A percentile compares a stretch with the other conserved stretches of the same genome.
Evolutionary conservation across 2,888 invertebrate genomes (phyloP).

Genomic region (Tenthredo mesomela): DNA sequence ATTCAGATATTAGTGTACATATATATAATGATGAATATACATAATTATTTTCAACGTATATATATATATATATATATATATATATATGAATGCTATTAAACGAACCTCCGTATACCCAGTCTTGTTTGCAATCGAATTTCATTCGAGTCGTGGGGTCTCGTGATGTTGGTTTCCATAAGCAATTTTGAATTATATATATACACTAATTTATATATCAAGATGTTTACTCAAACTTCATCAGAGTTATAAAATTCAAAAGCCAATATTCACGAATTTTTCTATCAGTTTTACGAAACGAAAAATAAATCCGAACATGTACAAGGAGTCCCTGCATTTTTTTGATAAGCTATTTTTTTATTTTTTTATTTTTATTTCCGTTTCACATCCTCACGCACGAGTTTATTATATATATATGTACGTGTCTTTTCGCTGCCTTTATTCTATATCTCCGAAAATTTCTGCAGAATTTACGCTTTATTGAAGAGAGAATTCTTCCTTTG

Average conservation of each 20-base stretch:
- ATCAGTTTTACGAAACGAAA: too few species aligned
- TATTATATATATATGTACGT: neutral
- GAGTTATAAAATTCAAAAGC: neutral
- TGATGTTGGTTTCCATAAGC: neutral
- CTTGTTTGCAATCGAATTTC: slow-evolving; percentile 13
- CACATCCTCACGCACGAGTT: neutral
- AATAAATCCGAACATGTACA: too few species aligned
- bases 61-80: neutral
- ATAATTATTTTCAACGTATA: neutral
- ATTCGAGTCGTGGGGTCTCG: neutral
- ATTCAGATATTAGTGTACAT: neutral
- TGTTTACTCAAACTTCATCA: neutral
- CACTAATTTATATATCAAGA: neutral
- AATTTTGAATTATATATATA: neutral
- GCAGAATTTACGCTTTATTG: neutral
- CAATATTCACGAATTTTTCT: neutral
- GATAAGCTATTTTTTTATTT: neutral
- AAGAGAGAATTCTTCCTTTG: neutral
- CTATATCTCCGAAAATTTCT: neutral
- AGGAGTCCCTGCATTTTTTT: neutral
- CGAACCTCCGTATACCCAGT: neutral
- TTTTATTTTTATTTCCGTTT: neutral
- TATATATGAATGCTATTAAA: neutral
- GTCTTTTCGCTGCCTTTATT: neutral
- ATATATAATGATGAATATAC: neutral